Evolutionary conservation across 2,888 invertebrate species (phyloP).

Genomic region (Euzophera pinguis): DNA sequence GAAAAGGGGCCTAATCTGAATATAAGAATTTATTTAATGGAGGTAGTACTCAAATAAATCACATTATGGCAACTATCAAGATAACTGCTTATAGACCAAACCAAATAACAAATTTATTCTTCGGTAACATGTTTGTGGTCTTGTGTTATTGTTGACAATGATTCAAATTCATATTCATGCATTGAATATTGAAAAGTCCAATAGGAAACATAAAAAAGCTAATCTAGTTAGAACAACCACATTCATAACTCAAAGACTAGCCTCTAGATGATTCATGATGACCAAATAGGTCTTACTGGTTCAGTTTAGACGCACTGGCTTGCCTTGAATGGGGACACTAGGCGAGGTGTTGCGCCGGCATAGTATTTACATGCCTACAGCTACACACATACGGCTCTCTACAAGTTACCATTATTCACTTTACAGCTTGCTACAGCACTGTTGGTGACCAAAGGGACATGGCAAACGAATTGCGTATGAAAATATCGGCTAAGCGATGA

Average conservation of each 20-base stretch:
- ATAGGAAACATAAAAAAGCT: too few species aligned
- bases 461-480: constrained; percentile 60
- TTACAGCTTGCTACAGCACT: constrained; percentile 25
- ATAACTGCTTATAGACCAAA: too few species aligned
- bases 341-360: constrained; percentile 2
- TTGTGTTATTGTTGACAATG: too few species aligned
- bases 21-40: too few species aligned
- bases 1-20: too few species aligned
- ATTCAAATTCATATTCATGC: too few species aligned
- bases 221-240: background rate
- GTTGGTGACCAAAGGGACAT: constrained; percentile 36
- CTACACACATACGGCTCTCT: constrained; percentile 17
- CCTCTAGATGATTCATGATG: constrained; percentile 29
- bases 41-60: too few species aligned
- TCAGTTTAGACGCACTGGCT: constrained; percentile 24
- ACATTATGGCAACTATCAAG: too few species aligned
- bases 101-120: too few species aligned
- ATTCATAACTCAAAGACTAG: constrained; percentile 20
- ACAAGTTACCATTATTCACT: constrained; percentile 30
- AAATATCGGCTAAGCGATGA: constrained; percentile 62
- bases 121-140: too few species aligned
- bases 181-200: too few species aligned
- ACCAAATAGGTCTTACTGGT: constrained; percentile 29
- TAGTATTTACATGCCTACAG: constrained; percentile 27
- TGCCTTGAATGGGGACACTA: constrained; percentile 28